Conservation (phyloP, 1,140 invertebrate genomes). For the Cephus cinctus region DNA sequence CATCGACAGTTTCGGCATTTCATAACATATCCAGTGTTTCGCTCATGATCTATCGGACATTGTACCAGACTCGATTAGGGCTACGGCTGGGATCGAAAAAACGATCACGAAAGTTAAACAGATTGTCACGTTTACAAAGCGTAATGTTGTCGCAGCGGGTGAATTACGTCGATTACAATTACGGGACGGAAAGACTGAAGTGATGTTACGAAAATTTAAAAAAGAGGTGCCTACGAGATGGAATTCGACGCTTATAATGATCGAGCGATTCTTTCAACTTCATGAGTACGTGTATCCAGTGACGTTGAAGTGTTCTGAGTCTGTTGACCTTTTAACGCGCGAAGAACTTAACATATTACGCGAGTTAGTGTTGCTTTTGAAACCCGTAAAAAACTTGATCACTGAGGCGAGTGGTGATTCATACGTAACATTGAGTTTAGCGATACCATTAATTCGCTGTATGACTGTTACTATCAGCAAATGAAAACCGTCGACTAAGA, state of each 20-base stretch:
- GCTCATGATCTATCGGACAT: conserved; percentile 14
- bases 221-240: conserved; percentile 37
- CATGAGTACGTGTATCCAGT: conserved; percentile 35
- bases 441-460: conserved; percentile 46
- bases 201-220: conserved; percentile 23
- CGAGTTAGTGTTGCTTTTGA: conserved; percentile 33
- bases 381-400: conserved; percentile 42
- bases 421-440: conserved; percentile 46
- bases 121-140: conserved; percentile 18
- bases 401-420: conserved; percentile 47
- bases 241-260: conserved; percentile 39
- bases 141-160: conserved; percentile 12
- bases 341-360: conserved; percentile 33
- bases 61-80: conserved; percentile 3
- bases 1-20: conserved; percentile 1
- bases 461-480: conserved; percentile 34
- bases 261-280: conserved; percentile 31
- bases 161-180: conserved; percentile 19
- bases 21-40: conserved; percentile 10
- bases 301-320: conserved; percentile 30
- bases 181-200: conserved; percentile 18
- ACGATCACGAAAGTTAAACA: conserved; percentile 16
- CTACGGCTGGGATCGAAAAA: neutral
- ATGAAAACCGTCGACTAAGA: conserved; percentile 21
- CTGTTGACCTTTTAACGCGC: conserved; percentile 36